These are phyloP conservation scores for Heptranchias perlo DNA, from an alignment of 2,113 vertebrate species.

Conservation along the genomic window DNA sequence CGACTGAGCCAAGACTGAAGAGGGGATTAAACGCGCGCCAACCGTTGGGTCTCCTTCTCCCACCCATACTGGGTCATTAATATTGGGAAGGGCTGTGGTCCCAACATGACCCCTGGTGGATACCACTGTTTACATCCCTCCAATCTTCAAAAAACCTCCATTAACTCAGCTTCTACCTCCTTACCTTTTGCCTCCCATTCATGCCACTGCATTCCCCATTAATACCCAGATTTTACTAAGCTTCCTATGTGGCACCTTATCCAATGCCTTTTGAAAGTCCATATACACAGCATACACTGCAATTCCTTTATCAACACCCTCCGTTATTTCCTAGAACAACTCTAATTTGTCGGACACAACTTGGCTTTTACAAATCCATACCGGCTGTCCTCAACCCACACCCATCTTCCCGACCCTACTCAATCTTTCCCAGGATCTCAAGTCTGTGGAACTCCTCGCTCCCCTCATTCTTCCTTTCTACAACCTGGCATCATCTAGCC, in stretches of 20 bases:
- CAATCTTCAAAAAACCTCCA: no score
- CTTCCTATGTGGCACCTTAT: neutral
- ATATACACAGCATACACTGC: neutral
- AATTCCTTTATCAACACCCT: neutral
- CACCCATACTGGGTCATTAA: no score
- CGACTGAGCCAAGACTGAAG: constrained; percentile 53
- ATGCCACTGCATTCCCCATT: no score
- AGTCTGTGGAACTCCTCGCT: neutral
- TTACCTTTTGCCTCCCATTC: neutral
- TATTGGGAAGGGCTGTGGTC: no score
- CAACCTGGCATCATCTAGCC: neutral
- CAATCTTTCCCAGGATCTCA: neutral
- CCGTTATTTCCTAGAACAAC: no score
- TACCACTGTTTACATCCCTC: no score
- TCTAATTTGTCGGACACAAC: no score
- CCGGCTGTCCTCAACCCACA: no score
- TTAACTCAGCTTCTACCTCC: neutral
- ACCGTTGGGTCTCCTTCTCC: neutral
- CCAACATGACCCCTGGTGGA: no score
- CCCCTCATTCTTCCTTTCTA: neutral
- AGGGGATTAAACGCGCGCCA: neutral
- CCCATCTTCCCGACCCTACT: neutral
- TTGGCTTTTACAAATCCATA: no score
- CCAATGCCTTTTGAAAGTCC: no score
- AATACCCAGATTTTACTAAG: no score